These are phyloP conservation scores for Conistra vaccinii DNA, from an alignment of 2,888 invertebrate genomes.

Conservation along the genomic window DNA sequence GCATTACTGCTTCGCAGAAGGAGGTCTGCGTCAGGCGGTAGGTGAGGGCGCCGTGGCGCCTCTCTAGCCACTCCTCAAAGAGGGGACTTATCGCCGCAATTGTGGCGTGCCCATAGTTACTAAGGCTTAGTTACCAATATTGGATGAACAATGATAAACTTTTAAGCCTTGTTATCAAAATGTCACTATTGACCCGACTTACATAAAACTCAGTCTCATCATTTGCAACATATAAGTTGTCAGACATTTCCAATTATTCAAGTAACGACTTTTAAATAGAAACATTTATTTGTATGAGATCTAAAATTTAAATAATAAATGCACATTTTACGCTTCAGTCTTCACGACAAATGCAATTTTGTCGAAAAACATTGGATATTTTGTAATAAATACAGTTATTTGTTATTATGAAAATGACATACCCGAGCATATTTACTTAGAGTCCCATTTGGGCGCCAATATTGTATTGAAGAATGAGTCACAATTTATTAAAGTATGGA, in stretches of 20 bases:
- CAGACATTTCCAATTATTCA: background rate
- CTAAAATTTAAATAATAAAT: background rate
- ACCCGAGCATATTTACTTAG: constrained; percentile 3
- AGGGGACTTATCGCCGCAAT: too few species aligned
- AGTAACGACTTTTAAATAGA: background rate
- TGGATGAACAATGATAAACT: background rate
- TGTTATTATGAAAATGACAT: constrained; percentile 1
- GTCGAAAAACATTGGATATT: constrained; percentile 1
- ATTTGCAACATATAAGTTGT: background rate
- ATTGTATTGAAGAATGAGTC: constrained; percentile 23
- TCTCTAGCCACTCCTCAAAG: too few species aligned
- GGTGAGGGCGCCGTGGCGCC: too few species aligned
- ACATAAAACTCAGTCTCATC: background rate
- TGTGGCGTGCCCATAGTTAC: too few species aligned
- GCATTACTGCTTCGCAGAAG: too few species aligned
- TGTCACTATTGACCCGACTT: background rate
- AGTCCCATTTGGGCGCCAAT: constrained; percentile 39
- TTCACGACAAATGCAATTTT: background rate
- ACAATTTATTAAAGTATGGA: constrained; percentile 5
- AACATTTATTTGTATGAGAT: background rate
- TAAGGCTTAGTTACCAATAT: background rate
- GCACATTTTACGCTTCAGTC: constrained; percentile 19
- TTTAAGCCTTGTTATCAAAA: background rate
- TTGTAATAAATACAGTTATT: constrained; percentile 19
- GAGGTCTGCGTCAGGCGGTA: too few species aligned